These are phyloP conservation scores for Aptenodytes forsteri DNA, from an alignment of 2,113 vertebrate species.

Conservation along the genomic window DNA sequence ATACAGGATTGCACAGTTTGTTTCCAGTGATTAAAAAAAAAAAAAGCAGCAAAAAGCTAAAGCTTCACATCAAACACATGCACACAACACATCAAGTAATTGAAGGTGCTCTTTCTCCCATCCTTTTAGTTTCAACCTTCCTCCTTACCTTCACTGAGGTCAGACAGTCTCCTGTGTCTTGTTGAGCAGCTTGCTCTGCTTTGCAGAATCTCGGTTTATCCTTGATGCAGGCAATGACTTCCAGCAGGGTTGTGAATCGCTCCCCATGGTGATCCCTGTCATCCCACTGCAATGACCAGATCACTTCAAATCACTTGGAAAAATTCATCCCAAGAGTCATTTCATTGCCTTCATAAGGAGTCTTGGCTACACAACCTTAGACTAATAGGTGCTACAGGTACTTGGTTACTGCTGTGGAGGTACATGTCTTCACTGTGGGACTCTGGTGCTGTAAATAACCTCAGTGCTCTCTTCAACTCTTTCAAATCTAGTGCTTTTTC, in stretches of 20 bases:
- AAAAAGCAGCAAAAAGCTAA: not conserved
- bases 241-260: not conserved
- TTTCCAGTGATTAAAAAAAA: not conserved
- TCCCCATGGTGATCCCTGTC: not conserved
- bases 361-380: not conserved
- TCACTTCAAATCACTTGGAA: not conserved
- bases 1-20: not conserved
- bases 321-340: not conserved
- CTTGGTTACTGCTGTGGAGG: not conserved
- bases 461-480: not conserved
- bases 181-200: not conserved
- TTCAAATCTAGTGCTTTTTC: not conserved
- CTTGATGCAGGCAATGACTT: not conserved
- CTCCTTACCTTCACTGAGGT: not conserved
- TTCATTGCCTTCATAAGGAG: not conserved
- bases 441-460: not conserved
- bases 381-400: not conserved
- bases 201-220: not conserved
- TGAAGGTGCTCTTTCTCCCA: not conserved
- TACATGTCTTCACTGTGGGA: fast-evolving
- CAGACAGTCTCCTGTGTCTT: not conserved
- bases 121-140: not conserved
- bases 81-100: not conserved
- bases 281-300: not conserved
- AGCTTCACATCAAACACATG: not conserved